Conservation (phyloP, 2,797 vertebrate species). For the Pyrocephalus nanus region DNA sequence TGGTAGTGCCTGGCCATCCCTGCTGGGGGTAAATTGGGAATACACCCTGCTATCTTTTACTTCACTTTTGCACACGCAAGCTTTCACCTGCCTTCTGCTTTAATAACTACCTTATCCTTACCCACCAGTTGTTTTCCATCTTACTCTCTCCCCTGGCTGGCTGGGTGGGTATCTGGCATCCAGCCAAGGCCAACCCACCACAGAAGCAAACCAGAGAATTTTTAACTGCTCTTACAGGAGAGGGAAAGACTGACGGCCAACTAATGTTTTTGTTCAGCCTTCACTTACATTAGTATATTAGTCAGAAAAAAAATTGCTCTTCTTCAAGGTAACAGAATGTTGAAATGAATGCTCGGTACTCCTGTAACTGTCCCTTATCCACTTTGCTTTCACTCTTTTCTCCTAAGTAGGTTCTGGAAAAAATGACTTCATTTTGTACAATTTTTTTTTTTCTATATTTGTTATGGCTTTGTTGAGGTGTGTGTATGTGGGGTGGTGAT, state of each 20-base stretch:
- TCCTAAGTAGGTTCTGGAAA: background rate
- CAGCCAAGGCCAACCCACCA: too few species aligned
- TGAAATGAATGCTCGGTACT: background rate
- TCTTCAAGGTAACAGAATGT: background rate
- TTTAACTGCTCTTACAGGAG: background rate
- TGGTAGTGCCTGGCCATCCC: background rate
- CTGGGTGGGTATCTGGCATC: too few species aligned
- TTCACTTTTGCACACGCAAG: too few species aligned
- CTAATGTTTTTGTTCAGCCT: background rate
- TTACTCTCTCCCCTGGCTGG: too few species aligned
- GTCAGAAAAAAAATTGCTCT: background rate
- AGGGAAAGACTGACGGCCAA: background rate
- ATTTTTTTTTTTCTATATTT: background rate
- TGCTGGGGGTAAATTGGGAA: too few species aligned
- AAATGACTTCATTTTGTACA: background rate
- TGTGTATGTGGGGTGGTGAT: background rate
- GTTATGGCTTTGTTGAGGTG: background rate
- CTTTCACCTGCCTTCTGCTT: too few species aligned
- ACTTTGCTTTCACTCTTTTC: background rate
- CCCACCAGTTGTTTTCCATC: too few species aligned
- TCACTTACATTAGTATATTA: background rate
- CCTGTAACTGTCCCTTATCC: rapidly evolving
- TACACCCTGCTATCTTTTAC: too few species aligned
- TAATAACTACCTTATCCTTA: too few species aligned
- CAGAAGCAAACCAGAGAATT: background rate